Base-by-base conservation (phyloP, 2,797 vertebrate genomes). In the Pelodytes ibericus region DNA sequence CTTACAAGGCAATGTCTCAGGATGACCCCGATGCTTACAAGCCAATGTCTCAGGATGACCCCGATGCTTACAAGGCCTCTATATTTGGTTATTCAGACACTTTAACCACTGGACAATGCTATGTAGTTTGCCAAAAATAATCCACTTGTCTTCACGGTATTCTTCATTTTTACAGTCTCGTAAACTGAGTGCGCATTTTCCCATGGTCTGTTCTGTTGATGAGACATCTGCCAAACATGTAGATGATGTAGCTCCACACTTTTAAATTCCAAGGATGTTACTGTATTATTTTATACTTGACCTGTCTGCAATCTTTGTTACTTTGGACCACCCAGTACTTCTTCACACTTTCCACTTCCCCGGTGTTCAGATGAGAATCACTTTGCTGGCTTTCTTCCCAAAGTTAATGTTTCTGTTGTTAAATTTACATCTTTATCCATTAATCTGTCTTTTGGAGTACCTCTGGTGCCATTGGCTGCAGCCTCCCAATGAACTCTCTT, bases 291-390 rank as follows among this genome's bases (percentile, higher is more conserved):
- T 51, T 67, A 51, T 53, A 29, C 47, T 47, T 67, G 64, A 67
- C 64, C 64, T 67, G 64, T 67, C 64, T 67, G 27, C n/a, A 67
- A 53, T 26, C 47, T 67, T 51, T 65, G 62, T 15, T 65, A 65
- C 22, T 26, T 15, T 67, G 64, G 64, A 67, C 64, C 64, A 67
- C 64, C 64, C 64, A 53, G 18, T 8, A 26, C 18, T 29, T 4
- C 25, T 51, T 67, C 64, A 51, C 47, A 47, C 13, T 65, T 65
- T 64, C 61, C 61, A 64, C 33, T 64, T 36, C 10, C 36, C 11
- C 36, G 33, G 33, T 64, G 61, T 27, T 62, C 30, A 22, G 29
- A 36, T 41, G 25, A 41, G 11, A 64, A 30, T 16, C 33, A 26
- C 16, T 47, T 16, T 27, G 24, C 24, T 18, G 20, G 22, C 39